phyloP scores from a whole-genome alignment of 2,797 vertebrate species.

The Sebastes glaucus region DNA sequence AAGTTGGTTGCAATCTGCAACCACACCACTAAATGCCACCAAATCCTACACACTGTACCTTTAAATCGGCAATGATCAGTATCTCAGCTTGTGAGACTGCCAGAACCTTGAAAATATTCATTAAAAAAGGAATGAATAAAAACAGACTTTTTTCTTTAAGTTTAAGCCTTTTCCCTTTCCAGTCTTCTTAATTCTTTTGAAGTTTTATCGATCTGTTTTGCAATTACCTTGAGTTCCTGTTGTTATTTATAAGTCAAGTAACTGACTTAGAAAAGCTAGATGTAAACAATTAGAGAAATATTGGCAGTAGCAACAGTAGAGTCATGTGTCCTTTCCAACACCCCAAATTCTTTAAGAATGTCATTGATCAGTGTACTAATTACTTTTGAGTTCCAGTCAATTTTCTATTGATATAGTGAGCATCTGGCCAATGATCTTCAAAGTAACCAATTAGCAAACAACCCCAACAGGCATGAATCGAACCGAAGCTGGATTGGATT shows the following conservation, averaged over 20 bases:
- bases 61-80: neutral
- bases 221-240: conserved; percentile 23
- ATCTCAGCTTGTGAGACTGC: no score
- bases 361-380: conserved; percentile 47
- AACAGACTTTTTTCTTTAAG: neutral
- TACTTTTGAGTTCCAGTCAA: conserved; percentile 56
- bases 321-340: neutral
- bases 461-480: conserved; percentile 56
- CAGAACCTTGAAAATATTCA: neutral
- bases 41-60: no score
- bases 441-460: conserved; percentile 71
- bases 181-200: conserved; percentile 1
- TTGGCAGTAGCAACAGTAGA: neutral
- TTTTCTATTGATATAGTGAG: conserved; percentile 65
- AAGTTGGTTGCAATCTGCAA: no score
- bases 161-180: neutral
- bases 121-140: neutral
- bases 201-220: conserved; percentile 33
- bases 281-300: neutral
- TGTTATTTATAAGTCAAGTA: neutral
- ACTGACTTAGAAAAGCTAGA: neutral
- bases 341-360: neutral
- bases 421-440: conserved; percentile 71
- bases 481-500: conserved; percentile 45
- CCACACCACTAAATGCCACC: no score